These are phyloP conservation scores for Leptinotarsa defecta DNA, from an alignment of 1,140 invertebrate species.

Conservation along the genomic window DNA sequence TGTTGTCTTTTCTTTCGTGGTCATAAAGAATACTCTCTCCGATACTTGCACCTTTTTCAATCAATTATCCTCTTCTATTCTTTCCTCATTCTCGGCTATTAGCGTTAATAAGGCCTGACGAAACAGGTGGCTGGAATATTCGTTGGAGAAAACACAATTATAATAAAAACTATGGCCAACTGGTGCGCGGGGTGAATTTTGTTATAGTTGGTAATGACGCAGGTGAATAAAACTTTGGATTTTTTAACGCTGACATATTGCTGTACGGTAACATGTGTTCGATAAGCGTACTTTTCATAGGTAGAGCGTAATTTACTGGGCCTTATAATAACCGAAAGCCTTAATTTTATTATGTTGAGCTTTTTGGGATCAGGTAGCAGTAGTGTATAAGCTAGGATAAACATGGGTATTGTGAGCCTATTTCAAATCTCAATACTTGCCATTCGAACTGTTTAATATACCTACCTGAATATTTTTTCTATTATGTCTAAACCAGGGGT, in stretches of 20 bases:
- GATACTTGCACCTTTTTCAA: not conserved
- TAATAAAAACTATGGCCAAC: slow-evolving; percentile 31
- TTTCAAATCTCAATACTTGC: not conserved
- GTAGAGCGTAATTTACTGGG: too few relatives aligned
- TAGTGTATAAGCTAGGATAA: not conserved
- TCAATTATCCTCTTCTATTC: slow-evolving; percentile 3
- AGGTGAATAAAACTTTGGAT: slow-evolving; percentile 24
- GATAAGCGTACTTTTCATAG: not conserved
- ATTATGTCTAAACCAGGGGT: not conserved
- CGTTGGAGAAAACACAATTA: slow-evolving; percentile 19
- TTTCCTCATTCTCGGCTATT: not conserved
- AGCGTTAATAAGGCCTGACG: slow-evolving; percentile 12
- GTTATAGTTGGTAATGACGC: slow-evolving; percentile 26
- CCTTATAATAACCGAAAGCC: too few relatives aligned
- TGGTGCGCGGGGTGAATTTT: slow-evolving; percentile 29
- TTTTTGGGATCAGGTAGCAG: too few relatives aligned
- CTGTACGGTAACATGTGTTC: not conserved
- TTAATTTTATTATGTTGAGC: too few relatives aligned
- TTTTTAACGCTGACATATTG: not conserved
- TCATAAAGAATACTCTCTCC: too few relatives aligned
- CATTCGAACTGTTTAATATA: not conserved
- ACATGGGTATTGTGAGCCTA: not conserved
- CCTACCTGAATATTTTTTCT: not conserved
- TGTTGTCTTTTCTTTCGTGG: too few relatives aligned
- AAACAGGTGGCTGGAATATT: slow-evolving; percentile 21